Conservation (phyloP, 2,113 vertebrate species). For the Oryzias javanicus region DNA sequence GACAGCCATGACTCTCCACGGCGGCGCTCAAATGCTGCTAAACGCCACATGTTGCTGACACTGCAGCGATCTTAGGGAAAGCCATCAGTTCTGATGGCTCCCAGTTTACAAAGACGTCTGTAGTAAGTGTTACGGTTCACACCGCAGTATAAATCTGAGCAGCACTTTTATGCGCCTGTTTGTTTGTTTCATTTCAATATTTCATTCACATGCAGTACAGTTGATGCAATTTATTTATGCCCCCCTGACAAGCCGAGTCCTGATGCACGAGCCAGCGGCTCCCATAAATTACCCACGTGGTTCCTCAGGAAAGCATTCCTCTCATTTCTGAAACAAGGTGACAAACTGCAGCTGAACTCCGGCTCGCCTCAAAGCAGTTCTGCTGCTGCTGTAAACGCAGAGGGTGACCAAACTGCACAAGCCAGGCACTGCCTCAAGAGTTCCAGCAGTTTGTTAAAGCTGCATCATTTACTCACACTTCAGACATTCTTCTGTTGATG, state of each 20-base stretch:
- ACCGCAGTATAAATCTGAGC: conserved; percentile 47
- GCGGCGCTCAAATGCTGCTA: conserved; percentile 24
- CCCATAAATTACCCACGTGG: conserved; percentile 34
- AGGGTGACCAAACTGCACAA: no score
- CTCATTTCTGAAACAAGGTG: conserved; percentile 1
- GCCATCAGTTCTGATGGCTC: conserved; percentile 20
- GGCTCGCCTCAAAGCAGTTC: no score
- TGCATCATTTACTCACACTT: no score
- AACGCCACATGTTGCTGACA: conserved; percentile 45
- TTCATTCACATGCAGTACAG: conserved; percentile 34
- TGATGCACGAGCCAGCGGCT: conserved; percentile 5
- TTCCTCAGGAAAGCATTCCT: conserved; percentile 7
- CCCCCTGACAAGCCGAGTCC: conserved; percentile 7
- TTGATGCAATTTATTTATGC: conserved; percentile 39
- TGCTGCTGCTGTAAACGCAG: neutral
- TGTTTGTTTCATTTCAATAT: conserved; percentile 43
- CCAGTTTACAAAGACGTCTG: conserved; percentile 33
- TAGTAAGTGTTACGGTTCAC: conserved; percentile 46
- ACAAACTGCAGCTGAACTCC: neutral
- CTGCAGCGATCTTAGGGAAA: neutral
- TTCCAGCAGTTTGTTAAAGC: no score
- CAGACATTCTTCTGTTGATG: no score
- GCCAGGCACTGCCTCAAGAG: no score
- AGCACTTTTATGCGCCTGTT: conserved; percentile 32
- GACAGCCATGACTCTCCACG: neutral